Percentiles rank a stretch among this genome's conserved stretches.
These are phyloP conservation scores for Crepidodera aurea DNA, from an alignment of 2,888 invertebrate genomes.

Conservation along the genomic window DNA sequence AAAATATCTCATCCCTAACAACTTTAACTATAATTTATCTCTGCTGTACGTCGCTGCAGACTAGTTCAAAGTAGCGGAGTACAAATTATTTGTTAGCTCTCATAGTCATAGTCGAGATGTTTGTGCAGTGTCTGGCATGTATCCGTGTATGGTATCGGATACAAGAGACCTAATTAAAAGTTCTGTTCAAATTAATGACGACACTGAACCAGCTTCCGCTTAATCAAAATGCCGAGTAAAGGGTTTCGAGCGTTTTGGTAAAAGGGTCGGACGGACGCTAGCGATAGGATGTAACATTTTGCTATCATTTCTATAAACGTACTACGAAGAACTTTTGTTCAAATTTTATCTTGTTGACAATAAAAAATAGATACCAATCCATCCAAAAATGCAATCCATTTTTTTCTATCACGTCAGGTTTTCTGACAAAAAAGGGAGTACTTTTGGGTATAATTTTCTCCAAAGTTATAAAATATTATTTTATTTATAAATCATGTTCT, in stretches of 20 bases:
- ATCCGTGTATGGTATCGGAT: constrained; percentile 17
- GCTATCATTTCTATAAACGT: too few relatives aligned
- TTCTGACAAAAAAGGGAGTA: too few relatives aligned
- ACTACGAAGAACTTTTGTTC: too few relatives aligned
- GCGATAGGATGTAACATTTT: too few relatives aligned
- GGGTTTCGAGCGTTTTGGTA: constrained; percentile 13
- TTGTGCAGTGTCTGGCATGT: constrained; percentile 1
- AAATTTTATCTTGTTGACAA: too few relatives aligned
- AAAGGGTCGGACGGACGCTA: not conserved
- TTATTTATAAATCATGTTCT: too few relatives aligned
- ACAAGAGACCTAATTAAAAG: constrained; percentile 32
- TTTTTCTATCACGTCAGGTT: too few relatives aligned
- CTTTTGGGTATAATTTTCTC: too few relatives aligned
- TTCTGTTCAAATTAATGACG: constrained; percentile 28
- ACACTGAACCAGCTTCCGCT: constrained; percentile 28
- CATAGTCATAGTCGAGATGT: constrained; percentile 2
- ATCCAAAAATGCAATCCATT: too few relatives aligned
- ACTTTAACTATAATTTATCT: not conserved
- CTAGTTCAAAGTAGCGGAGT: constrained; percentile 3
- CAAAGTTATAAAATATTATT: too few relatives aligned
- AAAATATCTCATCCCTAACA: not conserved
- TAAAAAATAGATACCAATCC: too few relatives aligned
- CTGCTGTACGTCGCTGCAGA: not conserved
- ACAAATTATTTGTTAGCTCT: constrained; percentile 8
- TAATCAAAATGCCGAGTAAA: constrained; percentile 28